These are phyloP conservation scores for Palythoa heliodiscus DNA, from an alignment of 92 coral and sea anemone genomes.

Conservation along the genomic window DNA sequence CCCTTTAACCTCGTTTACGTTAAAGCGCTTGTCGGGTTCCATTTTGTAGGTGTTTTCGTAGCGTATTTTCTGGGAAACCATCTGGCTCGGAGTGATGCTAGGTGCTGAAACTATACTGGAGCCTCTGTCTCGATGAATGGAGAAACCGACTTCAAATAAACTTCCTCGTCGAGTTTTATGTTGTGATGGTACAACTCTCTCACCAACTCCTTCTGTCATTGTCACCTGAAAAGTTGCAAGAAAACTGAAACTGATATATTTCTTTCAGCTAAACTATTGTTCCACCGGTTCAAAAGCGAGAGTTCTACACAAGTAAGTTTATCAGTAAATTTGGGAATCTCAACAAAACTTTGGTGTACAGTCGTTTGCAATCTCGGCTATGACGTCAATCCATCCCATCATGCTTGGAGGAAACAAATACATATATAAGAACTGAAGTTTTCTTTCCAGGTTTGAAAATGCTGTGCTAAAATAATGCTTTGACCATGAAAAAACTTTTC, in stretches of 20 bases:
- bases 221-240: not conserved
- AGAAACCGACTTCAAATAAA: slow-evolving; percentile 96
- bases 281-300: not conserved
- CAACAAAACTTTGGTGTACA: not conserved
- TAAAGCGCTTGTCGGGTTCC: slow-evolving; percentile 93
- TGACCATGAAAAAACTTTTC: too few species aligned
- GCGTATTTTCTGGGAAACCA: slow-evolving; percentile 71
- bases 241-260: not conserved
- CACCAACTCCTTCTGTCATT: slow-evolving; percentile 33
- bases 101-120: slow-evolving; percentile 93
- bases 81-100: slow-evolving; percentile 76
- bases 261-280: not conserved
- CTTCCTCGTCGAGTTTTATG: slow-evolving; percentile 86
- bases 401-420: not conserved
- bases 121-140: slow-evolving; percentile 85
- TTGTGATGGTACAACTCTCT: slow-evolving; percentile 25
- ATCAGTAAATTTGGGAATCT: not conserved
- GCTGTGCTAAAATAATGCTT: too few species aligned
- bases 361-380: not conserved
- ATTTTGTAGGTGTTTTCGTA: slow-evolving; percentile 90
- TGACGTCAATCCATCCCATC: slow-evolving; percentile 30
- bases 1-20: slow-evolving; percentile 86
- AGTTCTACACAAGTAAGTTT: not conserved
- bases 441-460: too few species aligned
- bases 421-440: too few species aligned